phyloP scores from a whole-genome alignment of 2,113 vertebrate genomes.

The Gnathonemus longibarbis region DNA sequence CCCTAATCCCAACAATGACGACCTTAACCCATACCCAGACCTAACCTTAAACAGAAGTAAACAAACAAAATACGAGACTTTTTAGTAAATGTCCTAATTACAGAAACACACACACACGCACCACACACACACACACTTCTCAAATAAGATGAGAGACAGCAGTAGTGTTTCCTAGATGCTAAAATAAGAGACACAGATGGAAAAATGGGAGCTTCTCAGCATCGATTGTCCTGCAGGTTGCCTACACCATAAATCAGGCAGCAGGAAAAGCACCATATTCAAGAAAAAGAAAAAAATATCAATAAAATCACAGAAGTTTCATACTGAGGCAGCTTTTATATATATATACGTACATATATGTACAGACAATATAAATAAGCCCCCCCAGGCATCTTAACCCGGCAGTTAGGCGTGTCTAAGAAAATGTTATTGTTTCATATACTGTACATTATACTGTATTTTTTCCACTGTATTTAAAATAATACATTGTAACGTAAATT shows the following conservation, averaged over 20 bases:
- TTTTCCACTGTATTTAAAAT: not conserved
- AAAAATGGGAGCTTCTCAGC: not conserved
- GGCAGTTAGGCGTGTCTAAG: not conserved
- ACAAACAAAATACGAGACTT: not conserved
- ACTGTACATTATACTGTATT: not conserved
- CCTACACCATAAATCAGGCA: not conserved
- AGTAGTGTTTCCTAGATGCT: not conserved
- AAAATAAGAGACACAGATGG: not conserved
- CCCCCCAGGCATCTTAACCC: not conserved
- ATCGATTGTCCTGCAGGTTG: not conserved
- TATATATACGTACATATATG: no score
- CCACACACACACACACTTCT: not conserved
- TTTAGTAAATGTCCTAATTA: not conserved
- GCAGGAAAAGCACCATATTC: not conserved
- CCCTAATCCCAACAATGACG: not conserved
- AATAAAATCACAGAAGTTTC: not conserved
- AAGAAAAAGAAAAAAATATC: not conserved
- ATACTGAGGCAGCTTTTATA: not conserved
- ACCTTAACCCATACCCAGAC: not conserved
- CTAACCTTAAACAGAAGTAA: not conserved
- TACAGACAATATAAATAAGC: not conserved
- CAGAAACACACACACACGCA: not conserved
- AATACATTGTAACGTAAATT: not conserved
- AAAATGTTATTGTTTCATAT: not conserved
- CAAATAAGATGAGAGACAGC: not conserved